Percentiles rank a stretch among this genome's conserved stretches.
phyloP scores from a whole-genome alignment of 1,140 invertebrate genomes.

The Cryptotermes secundus region DNA sequence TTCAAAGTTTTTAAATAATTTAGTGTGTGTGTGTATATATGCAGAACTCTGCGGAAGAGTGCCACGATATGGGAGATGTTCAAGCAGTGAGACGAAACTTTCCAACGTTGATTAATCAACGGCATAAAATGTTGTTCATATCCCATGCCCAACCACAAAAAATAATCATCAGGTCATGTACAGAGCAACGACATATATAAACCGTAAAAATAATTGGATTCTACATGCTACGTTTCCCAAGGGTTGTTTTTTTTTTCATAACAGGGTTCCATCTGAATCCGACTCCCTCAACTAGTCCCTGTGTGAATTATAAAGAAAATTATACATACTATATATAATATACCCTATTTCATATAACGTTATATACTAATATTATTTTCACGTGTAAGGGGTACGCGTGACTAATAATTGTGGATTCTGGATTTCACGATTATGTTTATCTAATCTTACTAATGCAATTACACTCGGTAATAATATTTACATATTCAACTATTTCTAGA shows the following conservation, averaged over 20 bases:
- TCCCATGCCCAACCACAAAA: neutral
- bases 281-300: neutral
- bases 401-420: too few species aligned
- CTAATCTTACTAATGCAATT: too few species aligned
- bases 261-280: neutral
- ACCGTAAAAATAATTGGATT: constrained; percentile 18
- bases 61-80: neutral
- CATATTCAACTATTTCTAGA: too few species aligned
- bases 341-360: too few species aligned
- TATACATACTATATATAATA: too few species aligned
- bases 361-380: too few species aligned
- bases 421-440: too few species aligned
- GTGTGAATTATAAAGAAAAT: too few species aligned
- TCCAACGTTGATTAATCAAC: neutral
- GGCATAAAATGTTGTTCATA: neutral
- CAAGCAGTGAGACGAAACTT: neutral
- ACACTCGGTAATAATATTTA: too few species aligned
- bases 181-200: neutral
- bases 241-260: neutral
- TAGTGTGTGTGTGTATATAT: neutral
- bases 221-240: neutral
- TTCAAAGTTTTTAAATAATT: neutral
- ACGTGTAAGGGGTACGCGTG: too few species aligned
- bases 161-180: constrained; percentile 17
- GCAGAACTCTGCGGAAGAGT: neutral